These are phyloP conservation scores for Piscicola geometra DNA, from an alignment of 2,888 invertebrate species.

Conservation along the genomic window DNA sequence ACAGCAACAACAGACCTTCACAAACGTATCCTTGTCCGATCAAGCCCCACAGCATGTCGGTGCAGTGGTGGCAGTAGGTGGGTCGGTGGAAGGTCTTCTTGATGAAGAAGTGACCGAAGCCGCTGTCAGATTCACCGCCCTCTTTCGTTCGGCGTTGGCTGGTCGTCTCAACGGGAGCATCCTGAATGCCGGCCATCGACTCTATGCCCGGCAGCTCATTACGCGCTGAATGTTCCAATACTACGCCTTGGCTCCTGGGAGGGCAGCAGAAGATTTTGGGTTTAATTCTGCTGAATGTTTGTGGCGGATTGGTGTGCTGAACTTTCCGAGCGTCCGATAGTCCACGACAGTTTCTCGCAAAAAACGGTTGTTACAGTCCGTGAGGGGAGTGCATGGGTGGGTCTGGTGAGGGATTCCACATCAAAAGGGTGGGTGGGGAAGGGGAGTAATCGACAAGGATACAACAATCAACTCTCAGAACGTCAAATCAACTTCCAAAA, in stretches of 20 bases:
- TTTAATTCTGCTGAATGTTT: too few species aligned
- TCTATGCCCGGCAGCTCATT: neutral
- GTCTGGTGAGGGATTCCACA: too few species aligned
- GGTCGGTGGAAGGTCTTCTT: conserved; percentile 99
- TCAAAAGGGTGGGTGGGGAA: too few species aligned
- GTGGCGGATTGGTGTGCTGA: too few species aligned
- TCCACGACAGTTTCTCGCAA: too few species aligned
- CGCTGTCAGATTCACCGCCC: conserved; percentile 38
- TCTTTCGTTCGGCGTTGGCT: neutral
- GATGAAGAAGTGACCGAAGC: conserved; percentile 88
- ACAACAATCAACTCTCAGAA: too few species aligned
- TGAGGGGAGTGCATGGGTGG: too few species aligned
- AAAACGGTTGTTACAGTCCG: too few species aligned
- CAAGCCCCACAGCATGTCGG: conserved; percentile 99
- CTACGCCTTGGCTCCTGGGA: neutral
- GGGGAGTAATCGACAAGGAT: too few species aligned
- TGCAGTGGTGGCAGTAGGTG: conserved; percentile 99
- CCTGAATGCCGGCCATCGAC: conserved; percentile 21
- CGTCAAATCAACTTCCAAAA: too few species aligned
- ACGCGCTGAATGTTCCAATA: neutral
- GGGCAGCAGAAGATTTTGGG: neutral
- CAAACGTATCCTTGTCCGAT: conserved; percentile 99
- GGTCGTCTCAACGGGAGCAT: conserved; percentile 8
- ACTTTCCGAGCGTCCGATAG: too few species aligned
- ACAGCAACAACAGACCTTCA: too few species aligned